Percentiles rank a stretch among this genome's conserved stretches.
These are phyloP conservation scores for Corythoichthys haematopterus DNA, from an alignment of 2,113 vertebrate species.

Conservation along the genomic window DNA sequence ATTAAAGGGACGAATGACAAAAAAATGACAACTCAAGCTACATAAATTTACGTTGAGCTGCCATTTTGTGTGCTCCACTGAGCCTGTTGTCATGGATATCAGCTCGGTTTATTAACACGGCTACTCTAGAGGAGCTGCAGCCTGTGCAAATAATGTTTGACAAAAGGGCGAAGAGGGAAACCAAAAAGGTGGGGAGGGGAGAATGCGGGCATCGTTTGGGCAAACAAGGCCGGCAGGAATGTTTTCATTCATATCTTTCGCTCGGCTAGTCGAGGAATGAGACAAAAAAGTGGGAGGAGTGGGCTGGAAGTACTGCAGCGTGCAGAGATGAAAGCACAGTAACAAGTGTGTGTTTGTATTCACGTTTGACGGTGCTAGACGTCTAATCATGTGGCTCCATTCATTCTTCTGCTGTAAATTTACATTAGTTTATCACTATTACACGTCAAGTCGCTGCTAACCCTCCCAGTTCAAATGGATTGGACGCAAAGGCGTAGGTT, in stretches of 20 bases:
- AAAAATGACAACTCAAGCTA: too few species aligned
- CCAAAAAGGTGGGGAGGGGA: slow-evolving; percentile 9
- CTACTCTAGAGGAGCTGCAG: slow-evolving; percentile 41
- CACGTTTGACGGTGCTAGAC: too few species aligned
- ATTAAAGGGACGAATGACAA: too few species aligned
- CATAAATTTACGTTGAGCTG: slow-evolving; percentile 23
- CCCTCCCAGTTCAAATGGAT: too few species aligned
- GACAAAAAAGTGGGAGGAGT: slow-evolving; percentile 13
- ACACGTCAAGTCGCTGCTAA: too few species aligned
- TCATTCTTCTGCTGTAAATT: too few species aligned
- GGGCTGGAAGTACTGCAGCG: neutral
- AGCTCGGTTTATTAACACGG: slow-evolving; percentile 63
- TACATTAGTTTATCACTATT: too few species aligned
- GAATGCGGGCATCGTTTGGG: slow-evolving; percentile 35
- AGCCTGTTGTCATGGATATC: slow-evolving; percentile 70
- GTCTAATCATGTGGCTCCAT: too few species aligned
- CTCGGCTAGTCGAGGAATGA: slow-evolving; percentile 51
- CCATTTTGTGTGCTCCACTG: slow-evolving; percentile 63
- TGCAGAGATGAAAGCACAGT: neutral
- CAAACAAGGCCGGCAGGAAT: slow-evolving; percentile 36
- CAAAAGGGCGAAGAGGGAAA: slow-evolving; percentile 28
- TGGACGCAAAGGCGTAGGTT: too few species aligned
- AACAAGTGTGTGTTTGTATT: neutral
- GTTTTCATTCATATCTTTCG: slow-evolving; percentile 75
- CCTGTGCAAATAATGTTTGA: slow-evolving; percentile 43